Conservation (phyloP, 2,113 vertebrate species). For the Cryptomyrus ogoouensis region DNA sequence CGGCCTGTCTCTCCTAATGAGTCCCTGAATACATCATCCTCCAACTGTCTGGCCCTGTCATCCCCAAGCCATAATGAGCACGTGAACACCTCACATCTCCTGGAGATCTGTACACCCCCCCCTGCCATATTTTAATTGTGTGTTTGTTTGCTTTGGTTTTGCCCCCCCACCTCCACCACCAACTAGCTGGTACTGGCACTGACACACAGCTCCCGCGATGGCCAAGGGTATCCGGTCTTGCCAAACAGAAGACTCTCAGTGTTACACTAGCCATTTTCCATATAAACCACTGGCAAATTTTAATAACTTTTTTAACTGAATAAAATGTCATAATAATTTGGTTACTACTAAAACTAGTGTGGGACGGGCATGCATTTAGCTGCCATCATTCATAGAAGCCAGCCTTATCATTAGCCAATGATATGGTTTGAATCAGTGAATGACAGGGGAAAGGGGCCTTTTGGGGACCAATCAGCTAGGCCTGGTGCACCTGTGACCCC, state of each 20-base stretch:
- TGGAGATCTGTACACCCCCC: constrained; percentile 19
- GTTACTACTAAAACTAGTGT: constrained; percentile 13
- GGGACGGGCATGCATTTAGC: not conserved
- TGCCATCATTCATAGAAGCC: not conserved
- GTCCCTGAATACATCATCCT: constrained; percentile 56
- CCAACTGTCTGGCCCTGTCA: constrained; percentile 42
- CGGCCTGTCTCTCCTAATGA: constrained; percentile 58
- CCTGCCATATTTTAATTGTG: constrained; percentile 45
- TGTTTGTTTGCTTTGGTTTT: constrained; percentile 52
- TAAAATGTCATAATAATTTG: constrained; percentile 35
- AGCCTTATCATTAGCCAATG: not conserved
- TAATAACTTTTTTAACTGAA: constrained; percentile 19
- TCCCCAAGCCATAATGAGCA: constrained; percentile 39
- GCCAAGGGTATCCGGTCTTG: not conserved
- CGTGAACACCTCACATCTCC: constrained; percentile 42
- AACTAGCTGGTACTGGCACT: constrained; percentile 3
- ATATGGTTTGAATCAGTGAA: not conserved
- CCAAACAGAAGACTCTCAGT: not conserved
- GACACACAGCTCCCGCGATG: constrained; percentile 34
- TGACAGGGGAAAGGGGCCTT: not conserved
- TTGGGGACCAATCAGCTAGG: not conserved
- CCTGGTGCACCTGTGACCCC: not conserved
- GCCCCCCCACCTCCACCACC: not conserved
- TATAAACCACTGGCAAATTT: not conserved
- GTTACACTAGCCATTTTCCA: not conserved